phyloP scores from a whole-genome alignment of 2,888 invertebrate species.

The Cosmorhoe ocellata region DNA sequence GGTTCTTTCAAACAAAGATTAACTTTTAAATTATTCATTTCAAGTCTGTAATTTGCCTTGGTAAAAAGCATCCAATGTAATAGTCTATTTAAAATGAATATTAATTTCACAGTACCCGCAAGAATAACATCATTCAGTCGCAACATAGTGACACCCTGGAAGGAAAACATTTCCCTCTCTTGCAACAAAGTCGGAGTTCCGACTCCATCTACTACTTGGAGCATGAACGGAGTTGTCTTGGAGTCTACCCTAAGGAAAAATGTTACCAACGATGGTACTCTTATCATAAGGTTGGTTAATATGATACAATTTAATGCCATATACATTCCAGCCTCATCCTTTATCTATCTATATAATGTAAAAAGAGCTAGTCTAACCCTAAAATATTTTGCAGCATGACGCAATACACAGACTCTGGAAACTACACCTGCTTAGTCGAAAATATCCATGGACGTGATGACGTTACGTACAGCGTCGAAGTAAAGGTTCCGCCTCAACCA shows the following conservation, averaged over 20 bases:
- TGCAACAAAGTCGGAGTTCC: slow-evolving; percentile 94
- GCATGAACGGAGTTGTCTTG: slow-evolving; percentile 87
- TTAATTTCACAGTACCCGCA: slow-evolving; percentile 85
- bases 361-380: too few relatives aligned
- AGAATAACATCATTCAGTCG: slow-evolving; percentile 94
- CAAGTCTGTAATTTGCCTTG: too few relatives aligned
- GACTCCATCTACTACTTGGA: slow-evolving; percentile 89
- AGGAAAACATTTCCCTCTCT: slow-evolving; percentile 90
- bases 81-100: not conserved
- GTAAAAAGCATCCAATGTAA: not conserved
- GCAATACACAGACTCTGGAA: slow-evolving; percentile 92
- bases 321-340: too few relatives aligned
- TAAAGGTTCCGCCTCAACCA: slow-evolving; percentile 92
- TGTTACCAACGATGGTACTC: slow-evolving; percentile 86
- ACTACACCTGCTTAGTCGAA: slow-evolving; percentile 94
- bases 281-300: slow-evolving; percentile 84
- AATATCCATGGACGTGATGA: slow-evolving; percentile 92
- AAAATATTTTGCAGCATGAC: slow-evolving; percentile 78
- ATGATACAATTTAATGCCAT: too few relatives aligned
- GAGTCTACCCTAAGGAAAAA: slow-evolving; percentile 87
- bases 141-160: slow-evolving; percentile 91
- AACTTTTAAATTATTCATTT: too few relatives aligned
- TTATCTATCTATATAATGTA: too few relatives aligned
- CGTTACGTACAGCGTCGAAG: slow-evolving; percentile 89
- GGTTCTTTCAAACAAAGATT: slow-evolving; percentile 49